phyloP scores from a whole-genome alignment of 2,113 vertebrate species.

The Lutjanus erythropterus region DNA sequence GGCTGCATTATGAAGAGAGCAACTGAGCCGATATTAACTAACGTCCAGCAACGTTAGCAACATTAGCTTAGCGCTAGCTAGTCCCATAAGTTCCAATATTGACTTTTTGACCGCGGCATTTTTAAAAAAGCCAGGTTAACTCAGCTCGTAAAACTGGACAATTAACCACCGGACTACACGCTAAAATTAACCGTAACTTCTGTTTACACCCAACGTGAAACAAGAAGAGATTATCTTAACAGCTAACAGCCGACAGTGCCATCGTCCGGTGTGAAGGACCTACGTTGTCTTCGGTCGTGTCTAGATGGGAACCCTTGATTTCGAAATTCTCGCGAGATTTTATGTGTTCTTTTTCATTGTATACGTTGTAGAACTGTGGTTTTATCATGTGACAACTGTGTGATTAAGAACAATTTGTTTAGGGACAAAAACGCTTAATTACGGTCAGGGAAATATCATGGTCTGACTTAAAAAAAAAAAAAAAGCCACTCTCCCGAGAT shows the following conservation, averaged over 20 bases:
- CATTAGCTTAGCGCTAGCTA: neutral
- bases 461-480: too few relatives aligned
- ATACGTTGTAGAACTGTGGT: too few relatives aligned
- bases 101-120: neutral
- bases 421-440: too few relatives aligned
- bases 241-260: slow-evolving; percentile 32
- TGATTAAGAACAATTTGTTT: too few relatives aligned
- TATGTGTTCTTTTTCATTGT: too few relatives aligned
- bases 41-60: neutral
- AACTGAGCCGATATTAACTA: neutral
- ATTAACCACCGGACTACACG: neutral
- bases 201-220: slow-evolving; percentile 72
- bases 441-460: too few relatives aligned
- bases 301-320: too few relatives aligned
- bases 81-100: fast-evolving
- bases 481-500: too few relatives aligned
- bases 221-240: neutral
- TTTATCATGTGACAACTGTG: too few relatives aligned
- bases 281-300: neutral
- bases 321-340: too few relatives aligned
- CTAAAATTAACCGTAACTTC: neutral
- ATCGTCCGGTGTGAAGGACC: slow-evolving; percentile 38
- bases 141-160: neutral
- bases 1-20: too few relatives aligned
- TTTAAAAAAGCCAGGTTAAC: neutral